Evolutionary conservation across 2,888 invertebrate genomes (phyloP), one percentile per base, ranked within the genome.

Genomic region (Eumacrocentrus americanus): DNA sequence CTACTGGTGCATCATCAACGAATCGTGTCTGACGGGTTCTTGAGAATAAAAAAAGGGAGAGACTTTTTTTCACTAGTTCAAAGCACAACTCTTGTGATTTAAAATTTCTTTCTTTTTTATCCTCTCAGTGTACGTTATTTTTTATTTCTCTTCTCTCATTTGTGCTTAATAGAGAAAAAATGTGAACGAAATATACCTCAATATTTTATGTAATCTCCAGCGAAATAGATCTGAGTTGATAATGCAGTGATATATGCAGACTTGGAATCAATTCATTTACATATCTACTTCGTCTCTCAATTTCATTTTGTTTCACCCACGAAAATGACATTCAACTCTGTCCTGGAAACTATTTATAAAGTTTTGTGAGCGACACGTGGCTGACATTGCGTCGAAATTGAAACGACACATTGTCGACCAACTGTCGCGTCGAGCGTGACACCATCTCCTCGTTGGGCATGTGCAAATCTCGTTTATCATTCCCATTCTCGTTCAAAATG

Each of bases 371-470:
- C 16, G 7, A n/a, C n/a, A 25, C 46, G 2, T 22, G 14, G 22
- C 12, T 46, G 23, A 46, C 25, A 25, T 14, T 25, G 23, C n/a
- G 12, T 46, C 46, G 12, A 46, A 46, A 23, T 25, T 23, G 11
- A 14, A 46, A 25, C 25, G 46, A 46, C 46, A 46, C 23, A 46
- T 25, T 44, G 20, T n/a, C 23, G 7, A 46, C 46, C 23, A 40
- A 40, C 40, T 25, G 23, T 46, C 46, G 12, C 25, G 25, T 23
- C 3, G 12, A 12, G 14, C 23, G 22, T 23, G 22, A 25, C 14
- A 23, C 14, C n/a, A 22, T 4, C 14, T 16, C 18, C 4, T 23
- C 12, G 12, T 7, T 16, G 9, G 7, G 16, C 5, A 38, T 2
- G 12, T 18, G 11, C 12, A 40, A 40, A 40, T 14, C 16, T 4